Conservation (phyloP, 2,113 vertebrate species). For the Patagioenas fasciata region DNA sequence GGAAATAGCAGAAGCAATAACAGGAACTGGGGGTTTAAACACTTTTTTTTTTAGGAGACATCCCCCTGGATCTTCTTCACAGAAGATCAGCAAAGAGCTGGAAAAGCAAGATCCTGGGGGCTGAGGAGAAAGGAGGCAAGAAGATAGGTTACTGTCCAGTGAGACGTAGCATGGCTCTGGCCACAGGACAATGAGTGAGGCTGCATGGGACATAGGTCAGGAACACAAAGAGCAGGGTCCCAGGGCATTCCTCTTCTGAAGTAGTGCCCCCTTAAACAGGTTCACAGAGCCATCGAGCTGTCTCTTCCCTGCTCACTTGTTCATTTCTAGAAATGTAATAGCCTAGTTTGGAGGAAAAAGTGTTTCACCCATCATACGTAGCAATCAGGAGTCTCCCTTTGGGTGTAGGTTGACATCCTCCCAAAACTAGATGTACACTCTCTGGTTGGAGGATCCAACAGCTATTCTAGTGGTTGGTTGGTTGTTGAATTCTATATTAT, state of each 20-base stretch:
- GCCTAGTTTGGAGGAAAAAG: neutral
- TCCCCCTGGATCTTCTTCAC: neutral
- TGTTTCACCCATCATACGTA: neutral
- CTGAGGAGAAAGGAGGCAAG: neutral
- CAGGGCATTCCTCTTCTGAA: fast-evolving
- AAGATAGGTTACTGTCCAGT: neutral
- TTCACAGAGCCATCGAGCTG: neutral
- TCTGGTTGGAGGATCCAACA: neutral
- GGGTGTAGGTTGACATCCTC: neutral
- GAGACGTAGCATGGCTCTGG: neutral
- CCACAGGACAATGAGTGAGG: no score
- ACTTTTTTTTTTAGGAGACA: neutral
- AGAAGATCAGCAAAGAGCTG: neutral
- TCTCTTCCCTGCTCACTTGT: neutral
- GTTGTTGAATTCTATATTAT: neutral
- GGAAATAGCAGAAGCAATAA: neutral
- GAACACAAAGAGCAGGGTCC: neutral
- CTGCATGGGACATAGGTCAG: fast-evolving
- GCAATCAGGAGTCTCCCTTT: neutral
- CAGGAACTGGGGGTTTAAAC: neutral
- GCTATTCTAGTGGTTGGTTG: neutral
- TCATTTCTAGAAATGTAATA: neutral
- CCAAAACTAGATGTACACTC: neutral
- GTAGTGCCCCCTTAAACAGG: neutral
- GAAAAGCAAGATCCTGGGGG: neutral